These are phyloP conservation scores for Clarias gariepinus DNA, from an alignment of 2,113 vertebrate species.

Conservation along the genomic window DNA sequence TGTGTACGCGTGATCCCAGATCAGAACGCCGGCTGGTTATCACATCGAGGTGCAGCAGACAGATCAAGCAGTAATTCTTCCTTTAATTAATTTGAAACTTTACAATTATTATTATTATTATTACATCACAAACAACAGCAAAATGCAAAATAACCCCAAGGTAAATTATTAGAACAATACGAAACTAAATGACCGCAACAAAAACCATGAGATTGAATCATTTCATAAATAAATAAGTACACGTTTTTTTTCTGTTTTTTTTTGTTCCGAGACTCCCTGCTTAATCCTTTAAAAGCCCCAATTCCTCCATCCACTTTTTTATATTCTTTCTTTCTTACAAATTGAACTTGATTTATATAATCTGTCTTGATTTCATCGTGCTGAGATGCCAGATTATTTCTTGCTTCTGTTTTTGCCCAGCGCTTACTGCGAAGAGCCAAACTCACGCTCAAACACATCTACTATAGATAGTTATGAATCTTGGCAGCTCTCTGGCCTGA, in stretches of 20 bases:
- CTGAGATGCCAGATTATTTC: conserved; percentile 10
- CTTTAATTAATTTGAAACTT: no score
- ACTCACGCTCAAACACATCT: neutral
- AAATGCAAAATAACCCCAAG: neutral
- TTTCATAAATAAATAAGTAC: neutral
- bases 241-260: neutral
- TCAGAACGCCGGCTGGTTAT: no score
- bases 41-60: no score
- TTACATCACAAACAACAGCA: no score
- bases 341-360: neutral
- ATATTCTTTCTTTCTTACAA: neutral
- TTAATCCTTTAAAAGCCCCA: neutral
- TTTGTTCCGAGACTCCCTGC: no score
- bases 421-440: conserved; percentile 1
- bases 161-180: no score
- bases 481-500: conserved; percentile 22
- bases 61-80: no score
- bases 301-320: neutral
- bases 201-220: neutral
- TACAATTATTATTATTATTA: no score
- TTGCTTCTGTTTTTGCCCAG: neutral
- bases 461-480: conserved; percentile 15
- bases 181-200: neutral
- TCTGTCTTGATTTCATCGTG: neutral
- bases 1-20: no score